phyloP scores from a whole-genome alignment of 2,888 invertebrate genomes.

The Mimumesa dahlbomi region DNA sequence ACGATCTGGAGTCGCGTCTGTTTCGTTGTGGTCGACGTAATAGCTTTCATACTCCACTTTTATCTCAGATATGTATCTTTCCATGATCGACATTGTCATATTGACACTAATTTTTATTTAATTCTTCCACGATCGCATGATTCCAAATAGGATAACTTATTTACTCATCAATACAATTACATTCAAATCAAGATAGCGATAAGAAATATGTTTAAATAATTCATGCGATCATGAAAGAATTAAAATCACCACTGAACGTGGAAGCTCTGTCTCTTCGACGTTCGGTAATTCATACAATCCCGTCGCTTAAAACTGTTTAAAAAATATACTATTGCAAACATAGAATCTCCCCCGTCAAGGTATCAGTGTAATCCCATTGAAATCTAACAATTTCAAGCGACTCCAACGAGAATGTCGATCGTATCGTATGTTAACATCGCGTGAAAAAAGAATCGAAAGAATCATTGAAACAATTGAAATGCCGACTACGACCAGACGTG shows the following conservation, averaged over 20 bases:
- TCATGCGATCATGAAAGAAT: constrained; percentile 35
- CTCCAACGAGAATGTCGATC: constrained; percentile 47
- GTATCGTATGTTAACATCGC: background rate
- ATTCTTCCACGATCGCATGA: constrained; percentile 26
- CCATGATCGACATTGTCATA: constrained; percentile 50
- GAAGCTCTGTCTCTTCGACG: constrained; percentile 56
- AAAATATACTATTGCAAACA: background rate
- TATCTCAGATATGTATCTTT: constrained; percentile 14
- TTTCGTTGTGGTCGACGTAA: constrained; percentile 47
- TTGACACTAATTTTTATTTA: background rate
- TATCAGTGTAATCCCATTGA: background rate
- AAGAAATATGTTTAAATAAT: too few species aligned
- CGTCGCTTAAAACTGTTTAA: constrained; percentile 37
- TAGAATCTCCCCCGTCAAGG: background rate
- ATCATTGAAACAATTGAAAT: background rate
- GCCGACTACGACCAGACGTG: constrained; percentile 49
- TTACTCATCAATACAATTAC: background rate
- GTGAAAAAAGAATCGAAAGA: background rate
- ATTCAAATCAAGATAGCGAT: too few species aligned
- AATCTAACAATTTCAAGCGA: constrained; percentile 31
- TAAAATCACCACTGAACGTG: constrained; percentile 46
- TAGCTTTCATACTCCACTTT: background rate
- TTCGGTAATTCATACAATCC: constrained; percentile 30
- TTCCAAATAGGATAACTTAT: background rate
- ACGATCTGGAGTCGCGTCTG: constrained; percentile 51